A percentile compares a stretch with the other conserved stretches of the same genome.
Conservation (phyloP, 2,888 invertebrate species). For the Onchidella celtica region DNA sequence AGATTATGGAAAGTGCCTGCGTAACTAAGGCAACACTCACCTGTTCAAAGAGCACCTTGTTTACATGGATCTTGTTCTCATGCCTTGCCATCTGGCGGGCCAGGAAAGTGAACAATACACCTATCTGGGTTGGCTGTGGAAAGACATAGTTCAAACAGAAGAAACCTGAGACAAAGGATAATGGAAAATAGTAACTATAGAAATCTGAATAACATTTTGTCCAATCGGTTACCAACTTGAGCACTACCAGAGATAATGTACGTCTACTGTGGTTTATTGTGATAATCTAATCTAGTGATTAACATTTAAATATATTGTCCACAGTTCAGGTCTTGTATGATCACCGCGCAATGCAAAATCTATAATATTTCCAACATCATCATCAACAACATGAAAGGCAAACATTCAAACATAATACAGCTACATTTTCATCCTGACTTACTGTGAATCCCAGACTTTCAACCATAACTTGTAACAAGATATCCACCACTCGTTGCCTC, state of each 20-base stretch:
- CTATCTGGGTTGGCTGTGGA: conserved; percentile 83
- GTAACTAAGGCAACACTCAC: no score
- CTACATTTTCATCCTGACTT: conserved; percentile 79
- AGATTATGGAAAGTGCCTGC: no score
- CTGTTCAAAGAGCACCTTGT: conserved; percentile 84
- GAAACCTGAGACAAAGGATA: background rate
- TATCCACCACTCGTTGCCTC: conserved; percentile 89
- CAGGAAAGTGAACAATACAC: conserved; percentile 85
- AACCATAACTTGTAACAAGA: conserved; percentile 88
- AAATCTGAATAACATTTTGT: background rate
- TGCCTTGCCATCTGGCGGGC: conserved; percentile 84
- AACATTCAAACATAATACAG: no score
- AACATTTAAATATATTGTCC: no score
- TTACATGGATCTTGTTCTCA: conserved; percentile 81
- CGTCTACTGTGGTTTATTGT: background rate
- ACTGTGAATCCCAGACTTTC: conserved; percentile 85
- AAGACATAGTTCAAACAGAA: conserved; percentile 1
- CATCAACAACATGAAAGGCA: no score
- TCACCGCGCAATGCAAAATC: no score
- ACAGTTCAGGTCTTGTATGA: no score
- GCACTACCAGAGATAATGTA: background rate
- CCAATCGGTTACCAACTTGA: background rate
- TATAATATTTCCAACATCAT: no score
- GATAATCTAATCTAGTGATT: no score
- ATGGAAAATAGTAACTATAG: background rate